These are phyloP conservation scores for Pangasianodon hypophthalmus DNA, from an alignment of 2,113 vertebrate genomes.

Conservation along the genomic window DNA sequence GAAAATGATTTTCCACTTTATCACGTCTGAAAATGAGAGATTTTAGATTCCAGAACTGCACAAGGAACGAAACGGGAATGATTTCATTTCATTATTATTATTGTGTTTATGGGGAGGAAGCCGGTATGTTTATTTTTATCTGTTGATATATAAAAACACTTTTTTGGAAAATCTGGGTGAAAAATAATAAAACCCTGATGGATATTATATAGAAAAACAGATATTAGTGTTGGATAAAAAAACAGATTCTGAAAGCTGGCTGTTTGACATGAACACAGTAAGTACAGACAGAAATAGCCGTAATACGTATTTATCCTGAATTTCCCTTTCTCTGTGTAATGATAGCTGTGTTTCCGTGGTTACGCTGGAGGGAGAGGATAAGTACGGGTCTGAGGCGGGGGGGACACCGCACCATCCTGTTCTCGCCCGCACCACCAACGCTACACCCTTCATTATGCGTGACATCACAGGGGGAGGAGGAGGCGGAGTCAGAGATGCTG, in stretches of 20 bases:
- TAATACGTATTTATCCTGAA: neutral
- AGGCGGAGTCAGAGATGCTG: slow-evolving; percentile 55
- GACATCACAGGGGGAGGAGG: slow-evolving; percentile 76
- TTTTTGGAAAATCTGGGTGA: neutral
- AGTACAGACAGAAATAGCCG: neutral
- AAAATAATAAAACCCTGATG: neutral
- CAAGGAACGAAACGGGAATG: neutral
- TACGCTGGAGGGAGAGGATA: slow-evolving; percentile 16
- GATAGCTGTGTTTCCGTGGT: slow-evolving; percentile 10
- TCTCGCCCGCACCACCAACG: slow-evolving; percentile 71
- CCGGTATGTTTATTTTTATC: neutral
- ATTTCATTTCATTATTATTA: neutral
- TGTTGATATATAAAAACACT: neutral
- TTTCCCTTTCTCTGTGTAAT: slow-evolving; percentile 17
- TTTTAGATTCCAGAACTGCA: too few species aligned
- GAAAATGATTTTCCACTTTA: neutral
- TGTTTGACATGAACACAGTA: neutral
- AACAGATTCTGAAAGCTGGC: neutral
- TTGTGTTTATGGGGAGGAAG: neutral
- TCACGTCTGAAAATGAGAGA: too few species aligned
- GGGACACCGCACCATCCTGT: slow-evolving; percentile 59
- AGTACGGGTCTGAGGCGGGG: slow-evolving; percentile 21
- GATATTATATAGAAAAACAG: neutral
- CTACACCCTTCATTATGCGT: slow-evolving; percentile 85
- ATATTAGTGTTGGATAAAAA: neutral